Evolutionary conservation across 53 echinoderm and acorn worm species (phyloP).

Genomic region (Mesocentrotus franciscanus): DNA sequence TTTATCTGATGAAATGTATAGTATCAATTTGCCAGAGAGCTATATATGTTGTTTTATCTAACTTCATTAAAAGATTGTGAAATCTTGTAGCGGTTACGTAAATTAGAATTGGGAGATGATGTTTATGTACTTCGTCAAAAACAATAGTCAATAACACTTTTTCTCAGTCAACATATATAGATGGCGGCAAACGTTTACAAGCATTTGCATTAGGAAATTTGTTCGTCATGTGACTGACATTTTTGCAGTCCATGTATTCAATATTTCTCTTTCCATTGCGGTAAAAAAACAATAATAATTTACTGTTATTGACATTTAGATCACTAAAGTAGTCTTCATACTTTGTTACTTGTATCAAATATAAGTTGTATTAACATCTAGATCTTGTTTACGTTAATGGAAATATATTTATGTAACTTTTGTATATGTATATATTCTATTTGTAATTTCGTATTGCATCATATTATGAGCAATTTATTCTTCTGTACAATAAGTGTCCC

Average conservation of each 20-base stretch:
- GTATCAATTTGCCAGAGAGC: not conserved
- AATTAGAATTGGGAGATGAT: not conserved
- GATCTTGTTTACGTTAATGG: not conserved
- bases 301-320: not conserved
- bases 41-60: not conserved
- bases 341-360: not conserved
- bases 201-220: not conserved
- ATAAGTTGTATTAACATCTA: not conserved
- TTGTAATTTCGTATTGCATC: not conserved
- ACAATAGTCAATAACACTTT: not conserved
- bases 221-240: not conserved
- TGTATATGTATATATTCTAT: not conserved
- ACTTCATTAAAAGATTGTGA: not conserved
- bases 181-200: not conserved
- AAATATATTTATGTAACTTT: not conserved
- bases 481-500: not conserved
- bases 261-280: not conserved
- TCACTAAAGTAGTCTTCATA: not conserved
- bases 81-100: not conserved
- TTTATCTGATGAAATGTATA: no score
- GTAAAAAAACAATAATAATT: not conserved
- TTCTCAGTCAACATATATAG: not conserved
- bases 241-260: not conserved
- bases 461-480: not conserved
- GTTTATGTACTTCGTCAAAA: not conserved